Base-by-base conservation (phyloP, 2,113 vertebrate genomes). In the Myocastor coypus region DNA sequence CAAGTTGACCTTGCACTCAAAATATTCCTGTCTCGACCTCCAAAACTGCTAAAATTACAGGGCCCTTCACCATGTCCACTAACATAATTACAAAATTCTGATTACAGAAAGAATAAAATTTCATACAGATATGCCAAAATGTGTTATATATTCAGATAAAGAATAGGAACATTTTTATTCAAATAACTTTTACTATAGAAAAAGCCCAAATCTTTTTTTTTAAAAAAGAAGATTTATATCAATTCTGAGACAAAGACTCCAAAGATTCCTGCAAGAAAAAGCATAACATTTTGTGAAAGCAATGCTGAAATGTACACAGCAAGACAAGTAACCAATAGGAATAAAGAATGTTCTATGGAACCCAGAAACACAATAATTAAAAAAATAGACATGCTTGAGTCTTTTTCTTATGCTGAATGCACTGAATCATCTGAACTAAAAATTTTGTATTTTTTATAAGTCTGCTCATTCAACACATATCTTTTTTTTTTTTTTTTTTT, bases 141-240 rank as follows among this genome's bases (percentile, higher is more conserved):
- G 42, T 16, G 19, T 30, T 84, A 82, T 40, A 4, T 46, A 68
- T 59, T 91, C 84, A 13, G 32, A 87, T 37, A 17, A 88, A 55
- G 28, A 91, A 64, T 75, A 46, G 7, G 32, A 82, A 10, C 61
- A 7, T 28, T 88, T 83, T 63, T 34, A 50, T 68, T 83, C 12
- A 68, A 73, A 75, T n/a, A 61, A 52, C 50, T 89, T 94, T 97
- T 71, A 78, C 82, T 30, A 81, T 9, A 66, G 32, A 55, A 85
- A 87, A 78, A 16, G 8, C 14, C 17, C 46, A 95, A 93, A 61
- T 3, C 68, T 59, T 73, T 77, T 24, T 61, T 61, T 22, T 61
- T 61, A 24, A 61, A 61, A 61, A 52, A 52, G 59, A 61, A 61
- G 26, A 82, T 24, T 55, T 42, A 86, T 57, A 69, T 61, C 61